These are phyloP conservation scores for Montipora cactus DNA, from an alignment of 64 coral and sea anemone species.

Conservation along the genomic window DNA sequence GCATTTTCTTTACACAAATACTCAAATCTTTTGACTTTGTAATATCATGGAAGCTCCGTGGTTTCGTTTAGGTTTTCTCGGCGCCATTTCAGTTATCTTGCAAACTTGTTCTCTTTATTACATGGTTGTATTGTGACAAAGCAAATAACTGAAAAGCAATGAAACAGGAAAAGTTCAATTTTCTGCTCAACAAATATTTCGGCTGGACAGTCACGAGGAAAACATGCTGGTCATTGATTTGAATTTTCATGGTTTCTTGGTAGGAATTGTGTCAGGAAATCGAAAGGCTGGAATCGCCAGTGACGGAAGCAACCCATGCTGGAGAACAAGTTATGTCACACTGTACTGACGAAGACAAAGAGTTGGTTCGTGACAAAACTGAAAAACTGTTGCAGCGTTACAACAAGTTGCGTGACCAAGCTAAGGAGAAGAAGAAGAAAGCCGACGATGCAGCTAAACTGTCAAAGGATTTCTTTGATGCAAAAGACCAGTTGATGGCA, in stretches of 20 bases:
- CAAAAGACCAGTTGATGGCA: slow-evolving; percentile 65
- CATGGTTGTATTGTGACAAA: too few species aligned
- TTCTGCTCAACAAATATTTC: too few species aligned
- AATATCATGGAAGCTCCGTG: too few species aligned
- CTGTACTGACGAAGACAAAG: slow-evolving; percentile 84
- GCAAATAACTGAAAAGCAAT: too few species aligned
- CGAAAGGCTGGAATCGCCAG: slow-evolving; percentile 45
- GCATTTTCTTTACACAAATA: too few species aligned
- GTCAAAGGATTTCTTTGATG: slow-evolving; percentile 72
- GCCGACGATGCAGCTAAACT: slow-evolving; percentile 73
- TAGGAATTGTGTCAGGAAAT: slow-evolving; percentile 78
- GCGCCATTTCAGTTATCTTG: too few species aligned
- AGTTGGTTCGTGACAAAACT: slow-evolving; percentile 81
- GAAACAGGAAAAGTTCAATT: too few species aligned
- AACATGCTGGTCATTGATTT: too few species aligned
- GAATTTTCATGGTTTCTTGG: neutral
- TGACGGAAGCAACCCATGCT: slow-evolving; percentile 75
- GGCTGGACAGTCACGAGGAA: too few species aligned
- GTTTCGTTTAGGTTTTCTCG: too few species aligned
- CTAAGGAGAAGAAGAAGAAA: slow-evolving; percentile 49
- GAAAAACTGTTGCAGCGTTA: slow-evolving; percentile 86
- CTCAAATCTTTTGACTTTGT: too few species aligned
- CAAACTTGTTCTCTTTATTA: too few species aligned
- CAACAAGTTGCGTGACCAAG: slow-evolving; percentile 62
- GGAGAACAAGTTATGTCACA: slow-evolving; percentile 76